These are phyloP conservation scores for Hydrotaea diabolus DNA, from an alignment of 2,888 invertebrate genomes.

Conservation along the genomic window DNA sequence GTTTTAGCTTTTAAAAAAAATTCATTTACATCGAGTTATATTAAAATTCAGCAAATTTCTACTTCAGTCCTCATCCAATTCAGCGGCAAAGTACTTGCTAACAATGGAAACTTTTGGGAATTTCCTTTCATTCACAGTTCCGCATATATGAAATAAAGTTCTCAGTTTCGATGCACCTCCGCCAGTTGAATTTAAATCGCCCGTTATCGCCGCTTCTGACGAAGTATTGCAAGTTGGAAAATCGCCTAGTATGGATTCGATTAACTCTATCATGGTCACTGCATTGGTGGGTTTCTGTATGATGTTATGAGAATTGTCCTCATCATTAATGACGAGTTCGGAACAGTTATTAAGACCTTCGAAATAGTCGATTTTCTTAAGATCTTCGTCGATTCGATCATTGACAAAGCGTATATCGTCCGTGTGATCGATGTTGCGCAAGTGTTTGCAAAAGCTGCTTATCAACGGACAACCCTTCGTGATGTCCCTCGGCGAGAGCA, in stretches of 20 bases:
- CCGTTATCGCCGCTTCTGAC: not conserved
- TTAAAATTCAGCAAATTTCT: not conserved
- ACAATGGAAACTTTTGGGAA: conserved; percentile 1
- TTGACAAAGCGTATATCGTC: not conserved
- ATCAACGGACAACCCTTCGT: conserved; percentile 16
- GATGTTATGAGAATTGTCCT: not conserved
- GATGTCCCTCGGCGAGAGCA: not conserved
- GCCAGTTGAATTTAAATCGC: not conserved
- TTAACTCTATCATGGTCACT: not conserved
- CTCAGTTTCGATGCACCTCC: not conserved
- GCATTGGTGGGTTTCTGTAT: not conserved
- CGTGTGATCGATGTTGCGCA: not conserved
- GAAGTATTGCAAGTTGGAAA: not conserved
- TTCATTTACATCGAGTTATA: too few species aligned
- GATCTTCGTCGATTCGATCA: not conserved
- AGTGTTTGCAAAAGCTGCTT: conserved; percentile 4
- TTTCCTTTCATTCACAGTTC: conserved; percentile 22
- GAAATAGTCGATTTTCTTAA: not conserved
- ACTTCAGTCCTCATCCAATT: not conserved
- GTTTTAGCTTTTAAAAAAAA: too few species aligned
- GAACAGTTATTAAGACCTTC: not conserved
- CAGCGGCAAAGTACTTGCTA: not conserved
- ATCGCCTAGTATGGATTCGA: not conserved
- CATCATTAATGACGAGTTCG: not conserved
- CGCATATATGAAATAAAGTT: conserved; percentile 11